Evolutionary conservation across 2,113 vertebrate genomes (phyloP).

Genomic region (Arvicanthis niloticus): DNA sequence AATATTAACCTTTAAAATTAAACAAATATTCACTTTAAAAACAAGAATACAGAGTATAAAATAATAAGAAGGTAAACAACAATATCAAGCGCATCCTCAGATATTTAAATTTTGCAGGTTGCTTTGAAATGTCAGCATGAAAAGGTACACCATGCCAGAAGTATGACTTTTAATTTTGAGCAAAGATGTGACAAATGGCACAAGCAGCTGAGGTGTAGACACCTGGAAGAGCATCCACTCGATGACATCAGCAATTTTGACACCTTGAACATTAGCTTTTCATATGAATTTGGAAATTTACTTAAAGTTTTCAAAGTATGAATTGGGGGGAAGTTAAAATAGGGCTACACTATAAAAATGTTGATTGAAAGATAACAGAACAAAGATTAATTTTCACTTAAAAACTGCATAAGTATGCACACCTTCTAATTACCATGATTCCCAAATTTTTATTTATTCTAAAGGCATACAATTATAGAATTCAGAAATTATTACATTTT

Average conservation of each 20-base stretch:
- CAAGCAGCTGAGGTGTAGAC: not conserved
- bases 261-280: slow-evolving; percentile 20
- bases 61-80: slow-evolving; percentile 35
- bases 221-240: slow-evolving; percentile 52
- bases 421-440: not conserved
- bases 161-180: slow-evolving; percentile 51
- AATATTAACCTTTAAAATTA: slow-evolving; percentile 39
- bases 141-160: slow-evolving; percentile 36
- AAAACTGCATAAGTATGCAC: not conserved
- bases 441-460: not conserved
- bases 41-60: slow-evolving; percentile 21
- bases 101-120: slow-evolving; percentile 66
- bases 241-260: slow-evolving; percentile 71
- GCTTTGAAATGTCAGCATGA: slow-evolving; percentile 68
- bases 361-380: not conserved
- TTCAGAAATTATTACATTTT: not conserved
- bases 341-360: not conserved
- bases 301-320: slow-evolving; percentile 36
- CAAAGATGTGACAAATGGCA: slow-evolving; percentile 58
- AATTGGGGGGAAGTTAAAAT: not conserved
- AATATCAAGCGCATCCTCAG: not conserved
- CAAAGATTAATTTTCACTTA: not conserved
- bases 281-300: slow-evolving; percentile 25
- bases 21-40: not conserved
- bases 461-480: not conserved